Evolutionary conservation across 2,113 vertebrate species (phyloP).

Genomic region (Rhabdornis inornatus): DNA sequence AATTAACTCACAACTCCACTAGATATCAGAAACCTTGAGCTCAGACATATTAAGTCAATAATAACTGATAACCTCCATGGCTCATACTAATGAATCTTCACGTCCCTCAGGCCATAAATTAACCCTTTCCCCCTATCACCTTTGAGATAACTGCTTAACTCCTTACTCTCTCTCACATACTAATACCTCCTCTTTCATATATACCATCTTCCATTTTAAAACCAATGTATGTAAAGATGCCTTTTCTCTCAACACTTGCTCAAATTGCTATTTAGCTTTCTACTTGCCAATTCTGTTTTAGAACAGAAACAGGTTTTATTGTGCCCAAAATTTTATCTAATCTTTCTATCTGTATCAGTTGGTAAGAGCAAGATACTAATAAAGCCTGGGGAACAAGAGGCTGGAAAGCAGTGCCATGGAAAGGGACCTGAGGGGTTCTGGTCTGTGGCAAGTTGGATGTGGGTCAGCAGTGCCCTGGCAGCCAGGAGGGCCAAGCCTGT

Average conservation of each 20-base stretch:
- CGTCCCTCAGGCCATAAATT: neutral
- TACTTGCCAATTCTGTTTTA: neutral
- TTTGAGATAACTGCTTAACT: neutral
- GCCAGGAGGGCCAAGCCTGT: rapidly evolving
- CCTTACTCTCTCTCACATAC: neutral
- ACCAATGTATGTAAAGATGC: neutral
- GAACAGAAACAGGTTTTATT: neutral
- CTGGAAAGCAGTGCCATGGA: neutral
- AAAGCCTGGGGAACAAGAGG: neutral
- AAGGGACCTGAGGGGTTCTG: rapidly evolving
- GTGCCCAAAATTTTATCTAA: neutral
- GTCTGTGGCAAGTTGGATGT: no score
- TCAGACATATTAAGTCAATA: neutral
- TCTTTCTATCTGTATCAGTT: neutral
- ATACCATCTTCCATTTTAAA: neutral
- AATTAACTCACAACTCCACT: neutral
- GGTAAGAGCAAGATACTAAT: neutral
- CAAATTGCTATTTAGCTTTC: neutral
- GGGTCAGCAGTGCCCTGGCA: neutral
- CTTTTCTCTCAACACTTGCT: neutral
- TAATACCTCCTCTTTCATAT: neutral
- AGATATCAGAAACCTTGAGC: neutral
- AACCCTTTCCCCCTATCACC: neutral
- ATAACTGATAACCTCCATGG: neutral
- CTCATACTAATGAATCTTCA: neutral